Evolutionary conservation across 2,888 invertebrate species (phyloP).

Genomic region (Idaea dimidiata): DNA sequence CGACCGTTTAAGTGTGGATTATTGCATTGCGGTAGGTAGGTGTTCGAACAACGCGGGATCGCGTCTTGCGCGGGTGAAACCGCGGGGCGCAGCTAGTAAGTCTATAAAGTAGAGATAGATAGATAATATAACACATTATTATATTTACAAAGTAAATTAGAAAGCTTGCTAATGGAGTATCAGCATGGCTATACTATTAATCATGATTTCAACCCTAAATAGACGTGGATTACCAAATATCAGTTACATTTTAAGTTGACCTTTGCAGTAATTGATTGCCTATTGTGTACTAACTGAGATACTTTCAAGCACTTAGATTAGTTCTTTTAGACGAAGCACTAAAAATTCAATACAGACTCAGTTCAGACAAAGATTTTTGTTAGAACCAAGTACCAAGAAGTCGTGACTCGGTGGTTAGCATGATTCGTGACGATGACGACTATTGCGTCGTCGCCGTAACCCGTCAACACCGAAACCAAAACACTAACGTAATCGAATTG

Average conservation of each 20-base stretch:
- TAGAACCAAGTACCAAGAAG: neutral
- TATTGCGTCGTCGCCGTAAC: slow-evolving; percentile 29
- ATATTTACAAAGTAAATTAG: too few species aligned
- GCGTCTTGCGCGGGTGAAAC: too few species aligned
- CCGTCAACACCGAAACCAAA: slow-evolving; percentile 24
- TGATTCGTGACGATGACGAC: slow-evolving; percentile 33
- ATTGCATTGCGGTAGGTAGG: too few species aligned
- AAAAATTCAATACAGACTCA: neutral
- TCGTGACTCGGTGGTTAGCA: slow-evolving; percentile 20
- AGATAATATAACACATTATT: too few species aligned
- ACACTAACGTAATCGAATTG: slow-evolving; percentile 34
- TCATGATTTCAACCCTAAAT: neutral
- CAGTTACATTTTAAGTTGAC: neutral
- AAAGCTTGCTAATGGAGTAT: neutral
- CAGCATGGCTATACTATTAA: neutral
- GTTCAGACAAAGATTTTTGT: neutral
- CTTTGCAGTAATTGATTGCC: neutral
- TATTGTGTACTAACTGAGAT: neutral
- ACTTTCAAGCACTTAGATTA: neutral
- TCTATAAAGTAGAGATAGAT: too few species aligned
- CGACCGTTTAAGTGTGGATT: too few species aligned
- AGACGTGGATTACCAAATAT: neutral
- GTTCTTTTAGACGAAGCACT: neutral
- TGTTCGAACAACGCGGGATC: too few species aligned
- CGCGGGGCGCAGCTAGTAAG: too few species aligned